Conservation (phyloP, 2,797 vertebrate genomes). For the Pseudomugil gertrudae region DNA sequence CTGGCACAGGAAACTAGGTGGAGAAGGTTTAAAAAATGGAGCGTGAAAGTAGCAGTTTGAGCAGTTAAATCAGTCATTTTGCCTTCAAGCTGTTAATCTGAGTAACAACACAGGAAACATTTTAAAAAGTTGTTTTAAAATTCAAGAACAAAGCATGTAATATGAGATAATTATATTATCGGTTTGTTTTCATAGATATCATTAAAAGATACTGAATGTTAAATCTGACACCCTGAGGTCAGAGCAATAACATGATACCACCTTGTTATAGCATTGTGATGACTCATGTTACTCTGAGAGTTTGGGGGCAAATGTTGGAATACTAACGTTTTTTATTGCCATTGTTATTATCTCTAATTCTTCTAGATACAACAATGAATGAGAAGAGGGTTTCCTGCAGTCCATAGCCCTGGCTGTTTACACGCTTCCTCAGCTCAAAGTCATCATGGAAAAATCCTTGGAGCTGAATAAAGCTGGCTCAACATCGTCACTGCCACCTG, state of each 20-base stretch:
- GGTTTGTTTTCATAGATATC: neutral
- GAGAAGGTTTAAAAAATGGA: neutral
- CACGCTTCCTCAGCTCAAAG: constrained; percentile 58
- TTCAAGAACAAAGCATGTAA: neutral
- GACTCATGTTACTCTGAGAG: neutral
- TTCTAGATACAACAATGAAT: constrained; percentile 86
- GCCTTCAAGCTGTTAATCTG: neutral
- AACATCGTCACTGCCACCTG: constrained; percentile 92
- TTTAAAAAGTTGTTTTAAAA: neutral
- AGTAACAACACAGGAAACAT: neutral
- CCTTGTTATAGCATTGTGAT: neutral
- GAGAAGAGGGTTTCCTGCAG: constrained; percentile 80
- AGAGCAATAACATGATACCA: neutral
- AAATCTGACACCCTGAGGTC: neutral
- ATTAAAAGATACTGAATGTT: neutral
- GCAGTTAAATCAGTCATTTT: constrained; percentile 4
- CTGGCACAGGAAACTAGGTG: neutral
- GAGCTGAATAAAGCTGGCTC: constrained; percentile 94
- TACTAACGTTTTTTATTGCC: constrained; percentile 38
- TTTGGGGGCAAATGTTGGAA: neutral
- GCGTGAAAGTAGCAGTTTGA: neutral
- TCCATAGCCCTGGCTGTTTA: constrained; percentile 62
- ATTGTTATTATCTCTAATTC: constrained; percentile 44
- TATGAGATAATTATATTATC: neutral
- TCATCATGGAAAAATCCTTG: constrained; percentile 87